Conservation (phyloP, 2,888 invertebrate species). For the Mythimna loreyi region DNA sequence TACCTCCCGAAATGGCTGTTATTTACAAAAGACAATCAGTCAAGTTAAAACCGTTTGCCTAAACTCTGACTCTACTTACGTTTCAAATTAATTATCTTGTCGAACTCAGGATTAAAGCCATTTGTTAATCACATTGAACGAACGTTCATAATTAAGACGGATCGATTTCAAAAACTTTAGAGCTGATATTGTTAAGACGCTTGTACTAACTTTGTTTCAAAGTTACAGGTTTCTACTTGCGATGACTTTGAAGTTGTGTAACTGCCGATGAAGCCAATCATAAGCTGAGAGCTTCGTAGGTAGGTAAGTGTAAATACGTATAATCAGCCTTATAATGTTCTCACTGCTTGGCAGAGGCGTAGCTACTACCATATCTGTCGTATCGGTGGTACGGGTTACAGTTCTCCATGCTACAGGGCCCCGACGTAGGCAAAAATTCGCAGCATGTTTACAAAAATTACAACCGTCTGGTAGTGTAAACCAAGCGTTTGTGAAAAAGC, state of each 20-base stretch:
- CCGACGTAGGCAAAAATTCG: too few relatives aligned
- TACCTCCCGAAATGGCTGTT: slow-evolving; percentile 37
- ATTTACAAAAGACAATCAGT: slow-evolving; percentile 60
- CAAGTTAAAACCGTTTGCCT: slow-evolving; percentile 55
- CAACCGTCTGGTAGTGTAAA: too few relatives aligned
- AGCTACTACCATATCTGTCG: too few relatives aligned
- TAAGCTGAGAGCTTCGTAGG: not conserved
- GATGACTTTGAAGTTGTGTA: slow-evolving; percentile 32
- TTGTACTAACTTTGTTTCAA: slow-evolving; percentile 43
- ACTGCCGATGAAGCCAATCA: slow-evolving; percentile 4
- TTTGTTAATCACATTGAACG: slow-evolving; percentile 65
- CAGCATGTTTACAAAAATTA: too few relatives aligned
- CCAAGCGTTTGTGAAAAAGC: too few relatives aligned
- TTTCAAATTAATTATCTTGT: slow-evolving; percentile 67
- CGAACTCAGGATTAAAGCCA: slow-evolving; percentile 64
- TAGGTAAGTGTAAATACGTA: too few relatives aligned
- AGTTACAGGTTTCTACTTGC: slow-evolving; percentile 30
- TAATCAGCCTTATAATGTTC: too few relatives aligned
- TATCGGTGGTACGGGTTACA: too few relatives aligned
- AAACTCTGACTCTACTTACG: slow-evolving; percentile 57
- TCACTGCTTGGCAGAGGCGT: too few relatives aligned
- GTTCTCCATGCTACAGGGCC: too few relatives aligned
- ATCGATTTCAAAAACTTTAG: slow-evolving; percentile 61
- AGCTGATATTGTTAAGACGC: slow-evolving; percentile 48
- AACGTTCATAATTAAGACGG: slow-evolving; percentile 64